Percentiles rank a stretch among this genome's conserved stretches.
These are phyloP conservation scores for Harpalus rubripes DNA, from an alignment of 2,888 invertebrate species.

Conservation along the genomic window DNA sequence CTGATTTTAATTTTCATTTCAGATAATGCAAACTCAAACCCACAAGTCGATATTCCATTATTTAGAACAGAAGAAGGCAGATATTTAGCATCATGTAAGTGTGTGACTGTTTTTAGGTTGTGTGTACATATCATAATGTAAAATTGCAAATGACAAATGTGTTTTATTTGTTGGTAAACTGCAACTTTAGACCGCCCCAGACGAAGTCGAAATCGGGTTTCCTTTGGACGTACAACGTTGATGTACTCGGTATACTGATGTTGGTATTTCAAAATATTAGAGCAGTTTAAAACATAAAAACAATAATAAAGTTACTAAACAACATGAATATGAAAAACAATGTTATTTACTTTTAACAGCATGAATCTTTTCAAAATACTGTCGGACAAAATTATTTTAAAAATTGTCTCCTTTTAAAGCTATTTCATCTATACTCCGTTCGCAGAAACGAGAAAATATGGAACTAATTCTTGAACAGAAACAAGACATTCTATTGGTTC, in stretches of 20 bases:
- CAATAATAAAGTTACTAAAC: neutral
- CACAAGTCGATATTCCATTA: slow-evolving; percentile 86
- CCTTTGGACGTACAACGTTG: slow-evolving; percentile 23
- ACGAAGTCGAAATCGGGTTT: slow-evolving; percentile 34
- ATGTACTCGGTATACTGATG: slow-evolving; percentile 27
- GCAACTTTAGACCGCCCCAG: slow-evolving; percentile 20
- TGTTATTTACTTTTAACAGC: slow-evolving; percentile 67
- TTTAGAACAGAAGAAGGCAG: slow-evolving; percentile 93
- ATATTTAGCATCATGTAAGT: slow-evolving; percentile 92
- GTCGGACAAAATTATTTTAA: neutral
- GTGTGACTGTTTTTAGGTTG: neutral
- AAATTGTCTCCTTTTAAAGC: too few species aligned
- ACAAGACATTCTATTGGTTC: too few species aligned
- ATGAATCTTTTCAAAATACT: neutral
- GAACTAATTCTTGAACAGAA: too few species aligned
- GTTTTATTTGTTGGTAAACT: slow-evolving; percentile 30
- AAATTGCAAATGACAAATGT: neutral
- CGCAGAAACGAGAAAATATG: too few species aligned
- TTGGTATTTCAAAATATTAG: slow-evolving; percentile 27
- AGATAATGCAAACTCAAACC: slow-evolving; percentile 78
- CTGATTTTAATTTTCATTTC: slow-evolving; percentile 70
- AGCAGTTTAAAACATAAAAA: slow-evolving; percentile 30
- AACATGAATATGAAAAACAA: slow-evolving; percentile 39
- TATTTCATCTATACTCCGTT: too few species aligned
- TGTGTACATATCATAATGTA: neutral